Evolutionary conservation across 2,888 invertebrate species (phyloP).

Genomic region (Cryptocephalus primarius): DNA sequence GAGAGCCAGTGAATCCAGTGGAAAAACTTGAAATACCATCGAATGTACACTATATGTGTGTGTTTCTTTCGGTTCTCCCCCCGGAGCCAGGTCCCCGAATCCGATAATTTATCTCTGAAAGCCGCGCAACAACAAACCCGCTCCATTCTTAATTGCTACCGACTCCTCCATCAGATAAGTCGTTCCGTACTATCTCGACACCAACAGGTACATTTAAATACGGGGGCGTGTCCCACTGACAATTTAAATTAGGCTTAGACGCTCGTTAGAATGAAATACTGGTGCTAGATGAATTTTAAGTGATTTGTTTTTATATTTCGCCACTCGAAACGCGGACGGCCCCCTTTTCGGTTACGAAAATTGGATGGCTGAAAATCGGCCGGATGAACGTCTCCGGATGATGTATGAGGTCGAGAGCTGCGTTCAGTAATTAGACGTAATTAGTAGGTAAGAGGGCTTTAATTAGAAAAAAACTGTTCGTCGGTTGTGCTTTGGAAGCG

Average conservation of each 20-base stretch:
- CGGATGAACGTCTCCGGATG: slow-evolving; percentile 14
- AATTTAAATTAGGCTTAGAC: slow-evolving; percentile 23
- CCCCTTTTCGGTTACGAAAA: slow-evolving; percentile 5
- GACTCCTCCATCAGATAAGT: slow-evolving; percentile 10
- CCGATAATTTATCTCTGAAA: too few relatives aligned
- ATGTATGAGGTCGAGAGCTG: slow-evolving; percentile 9
- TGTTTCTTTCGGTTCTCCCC: too few relatives aligned
- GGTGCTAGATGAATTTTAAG: slow-evolving; percentile 23
- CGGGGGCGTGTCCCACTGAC: slow-evolving; percentile 22
- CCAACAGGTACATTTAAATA: slow-evolving; percentile 22
- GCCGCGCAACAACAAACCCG: not conserved
- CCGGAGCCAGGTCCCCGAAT: too few relatives aligned
- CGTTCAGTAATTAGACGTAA: slow-evolving; percentile 7
- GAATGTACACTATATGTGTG: too few relatives aligned
- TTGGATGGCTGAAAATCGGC: slow-evolving; percentile 5
- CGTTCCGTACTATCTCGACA: slow-evolving; percentile 2
- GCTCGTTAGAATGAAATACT: slow-evolving; percentile 22
- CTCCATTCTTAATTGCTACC: slow-evolving; percentile 8
- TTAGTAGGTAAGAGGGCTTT: slow-evolving; percentile 6
- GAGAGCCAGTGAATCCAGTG: too few relatives aligned
- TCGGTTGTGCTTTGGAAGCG: too few relatives aligned
- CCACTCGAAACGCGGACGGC: slow-evolving; percentile 5
- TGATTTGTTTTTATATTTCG: slow-evolving; percentile 19
- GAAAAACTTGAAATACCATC: too few relatives aligned
- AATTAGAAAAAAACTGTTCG: slow-evolving; percentile 2